phyloP scores from a whole-genome alignment of 2,888 invertebrate genomes.

The Thera obeliscata region DNA sequence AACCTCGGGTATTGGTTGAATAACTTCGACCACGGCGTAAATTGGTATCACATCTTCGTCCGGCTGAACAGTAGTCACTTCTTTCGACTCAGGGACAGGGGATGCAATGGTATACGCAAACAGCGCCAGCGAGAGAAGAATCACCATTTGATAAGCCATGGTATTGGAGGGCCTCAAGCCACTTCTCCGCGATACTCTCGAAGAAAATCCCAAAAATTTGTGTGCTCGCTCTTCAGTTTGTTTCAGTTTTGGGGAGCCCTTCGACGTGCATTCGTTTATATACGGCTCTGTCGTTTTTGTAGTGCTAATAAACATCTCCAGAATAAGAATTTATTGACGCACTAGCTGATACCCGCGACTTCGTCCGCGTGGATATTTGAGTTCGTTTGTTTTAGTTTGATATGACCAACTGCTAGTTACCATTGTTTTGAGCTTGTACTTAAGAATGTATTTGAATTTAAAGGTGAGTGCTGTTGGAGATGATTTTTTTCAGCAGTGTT shows the following conservation, averaged over 20 bases:
- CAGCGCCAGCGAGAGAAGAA: conserved; percentile 65
- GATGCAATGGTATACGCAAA: conserved; percentile 55
- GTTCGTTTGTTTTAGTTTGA: too few relatives aligned
- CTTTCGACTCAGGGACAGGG: conserved; percentile 52
- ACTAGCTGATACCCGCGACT: too few relatives aligned
- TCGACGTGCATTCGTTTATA: conserved; percentile 61
- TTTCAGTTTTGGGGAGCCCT: conserved; percentile 46
- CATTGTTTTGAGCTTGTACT: too few relatives aligned
- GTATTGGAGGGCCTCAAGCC: conserved; percentile 56
- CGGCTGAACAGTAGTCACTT: conserved; percentile 52
- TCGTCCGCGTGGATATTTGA: too few relatives aligned
- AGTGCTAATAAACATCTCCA: conserved; percentile 71
- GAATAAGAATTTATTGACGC: conserved; percentile 73
- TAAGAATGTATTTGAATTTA: too few relatives aligned
- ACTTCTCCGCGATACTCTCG: conserved; percentile 60
- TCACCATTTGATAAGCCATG: conserved; percentile 64
- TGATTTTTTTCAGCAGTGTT: too few relatives aligned
- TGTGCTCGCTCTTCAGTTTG: conserved; percentile 45
- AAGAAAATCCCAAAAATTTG: conserved; percentile 54
- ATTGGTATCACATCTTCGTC: conserved; percentile 47
- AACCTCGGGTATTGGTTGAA: conserved; percentile 63
- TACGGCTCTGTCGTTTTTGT: conserved; percentile 56
- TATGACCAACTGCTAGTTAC: too few relatives aligned
- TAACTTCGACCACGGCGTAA: conserved; percentile 60
- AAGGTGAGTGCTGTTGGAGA: too few relatives aligned